These are phyloP conservation scores for Poeciliopsis presidionis DNA, from an alignment of 2,797 vertebrate species.

Conservation along the genomic window DNA sequence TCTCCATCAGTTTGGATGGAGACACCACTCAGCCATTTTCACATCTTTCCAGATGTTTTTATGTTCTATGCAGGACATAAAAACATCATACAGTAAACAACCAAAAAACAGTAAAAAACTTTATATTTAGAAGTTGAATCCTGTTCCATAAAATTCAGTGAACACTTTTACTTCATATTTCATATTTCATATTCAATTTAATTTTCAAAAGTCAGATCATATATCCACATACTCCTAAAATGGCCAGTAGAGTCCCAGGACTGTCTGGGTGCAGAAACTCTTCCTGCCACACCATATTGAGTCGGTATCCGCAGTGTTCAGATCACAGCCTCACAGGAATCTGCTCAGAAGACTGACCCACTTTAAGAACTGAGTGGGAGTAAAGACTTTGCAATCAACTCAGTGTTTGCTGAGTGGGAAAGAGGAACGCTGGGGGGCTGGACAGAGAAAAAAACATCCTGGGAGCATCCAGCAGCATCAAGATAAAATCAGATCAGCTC, in stretches of 20 bases:
- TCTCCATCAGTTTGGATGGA: no score
- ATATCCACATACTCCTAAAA: not conserved
- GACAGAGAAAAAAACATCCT: conserved; percentile 30
- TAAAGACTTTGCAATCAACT: conserved; percentile 44
- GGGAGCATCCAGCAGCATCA: conserved; percentile 22
- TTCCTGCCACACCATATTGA: conserved; percentile 15
- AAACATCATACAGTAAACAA: no score
- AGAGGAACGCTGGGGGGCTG: conserved; percentile 12
- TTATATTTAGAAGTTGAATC: not conserved
- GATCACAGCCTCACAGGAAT: conserved; percentile 31
- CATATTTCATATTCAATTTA: not conserved
- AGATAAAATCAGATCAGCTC: conserved; percentile 15
- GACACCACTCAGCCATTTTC: no score
- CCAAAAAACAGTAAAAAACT: no score
- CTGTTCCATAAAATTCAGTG: not conserved
- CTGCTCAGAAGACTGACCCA: conserved; percentile 59
- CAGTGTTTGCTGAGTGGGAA: conserved; percentile 18
- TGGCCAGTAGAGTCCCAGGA: conserved; percentile 14
- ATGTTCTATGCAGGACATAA: no score
- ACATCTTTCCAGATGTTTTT: no score
- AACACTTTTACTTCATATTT: not conserved
- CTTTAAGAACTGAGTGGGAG: conserved; percentile 54
- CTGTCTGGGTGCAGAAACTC: conserved; percentile 25
- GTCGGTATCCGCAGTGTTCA: conserved; percentile 26
- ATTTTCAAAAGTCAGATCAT: not conserved